Evolutionary conservation across 2,113 vertebrate species (phyloP), one percentile per base, ranked within the genome.

Genomic region (Machaerirhynchus nigripectus): DNA sequence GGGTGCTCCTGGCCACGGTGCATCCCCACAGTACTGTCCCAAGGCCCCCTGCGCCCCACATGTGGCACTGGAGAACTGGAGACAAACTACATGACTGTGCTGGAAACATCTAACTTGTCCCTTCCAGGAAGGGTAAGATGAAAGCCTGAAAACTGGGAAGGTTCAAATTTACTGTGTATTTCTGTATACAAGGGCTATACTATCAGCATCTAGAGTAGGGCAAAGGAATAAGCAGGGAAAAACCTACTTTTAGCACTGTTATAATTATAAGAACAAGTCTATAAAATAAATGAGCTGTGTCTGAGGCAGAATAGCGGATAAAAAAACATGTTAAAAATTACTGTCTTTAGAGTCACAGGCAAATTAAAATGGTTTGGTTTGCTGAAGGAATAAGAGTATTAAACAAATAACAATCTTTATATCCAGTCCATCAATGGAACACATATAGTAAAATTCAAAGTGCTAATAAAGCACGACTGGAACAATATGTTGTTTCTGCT

Each of bases 361-460:
- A 79, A 90, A 87, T 80, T 64, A 78, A 91, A 95, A 93, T 77
- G 20, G 15, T 19, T 94, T 86, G 9, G 44, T 82, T 80, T 95
- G 15, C 55, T 85, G 49, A 81, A 93, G 63, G 68, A 60, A 67
- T 84, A 44, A 75, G 21, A 85, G 16, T 85, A 80, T 94, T 87
- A 83, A 96, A 49, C 61, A 55, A 95, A 84, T 56, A 93, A 3
- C 53, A 83, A 59, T 94, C 55, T 96, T 69, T 83, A 84, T 76
- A 75, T 47, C 21, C 31, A 31, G 35, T 80, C 27, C 77, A 40
- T 92, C 79, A 88, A 47, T 92, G 63, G 89, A 92, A 93, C 46
- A 37, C 0, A 1, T 81, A 28, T 60, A 87, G 71, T 84, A 96
- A 92, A 71, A 89, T 69, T 23, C 47, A 70, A 63, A 93, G 31